These are phyloP conservation scores for Pogonus chalceus DNA, from an alignment of 1,140 invertebrate genomes.

Conservation along the genomic window DNA sequence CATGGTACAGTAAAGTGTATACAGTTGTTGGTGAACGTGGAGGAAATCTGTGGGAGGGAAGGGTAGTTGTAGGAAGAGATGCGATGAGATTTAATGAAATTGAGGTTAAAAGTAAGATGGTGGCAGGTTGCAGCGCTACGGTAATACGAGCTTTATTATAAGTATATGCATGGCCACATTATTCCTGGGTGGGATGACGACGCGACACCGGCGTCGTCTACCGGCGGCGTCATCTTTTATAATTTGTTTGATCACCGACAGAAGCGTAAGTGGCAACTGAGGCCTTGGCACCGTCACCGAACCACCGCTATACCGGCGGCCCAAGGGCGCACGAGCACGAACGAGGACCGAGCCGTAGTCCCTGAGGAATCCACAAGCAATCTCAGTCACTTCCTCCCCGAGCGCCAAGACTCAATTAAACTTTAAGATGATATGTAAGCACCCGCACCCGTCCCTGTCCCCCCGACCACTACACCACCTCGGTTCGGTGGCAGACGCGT, in stretches of 20 bases:
- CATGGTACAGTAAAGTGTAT: no score
- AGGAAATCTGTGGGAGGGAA: no score
- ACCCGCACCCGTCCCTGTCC: constrained; percentile 23
- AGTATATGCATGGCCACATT: constrained; percentile 6
- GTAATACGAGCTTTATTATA: constrained; percentile 4
- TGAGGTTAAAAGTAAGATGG: no score
- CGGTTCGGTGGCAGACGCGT: constrained; percentile 10
- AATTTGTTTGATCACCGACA: constrained; percentile 31
- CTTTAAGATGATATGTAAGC: constrained; percentile 58
- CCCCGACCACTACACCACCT: constrained; percentile 12
- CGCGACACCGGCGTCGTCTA: background rate
- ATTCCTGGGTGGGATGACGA: background rate
- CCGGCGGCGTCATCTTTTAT: constrained; percentile 27
- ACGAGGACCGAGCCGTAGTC: constrained; percentile 21
- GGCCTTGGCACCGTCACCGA: constrained; percentile 12
- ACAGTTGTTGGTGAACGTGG: no score
- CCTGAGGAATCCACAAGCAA: constrained; percentile 38
- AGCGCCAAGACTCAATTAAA: constrained; percentile 55
- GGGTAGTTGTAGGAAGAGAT: no score
- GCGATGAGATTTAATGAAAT: no score
- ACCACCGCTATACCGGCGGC: no score
- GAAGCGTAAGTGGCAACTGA: constrained; percentile 26
- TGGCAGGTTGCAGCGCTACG: no score
- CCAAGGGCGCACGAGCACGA: background rate
- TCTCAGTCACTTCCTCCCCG: constrained; percentile 42